A percentile compares a stretch with the other conserved stretches of the same genome.
phyloP scores from a whole-genome alignment of 1,140 invertebrate species.

The Drosophila asahinai region DNA sequence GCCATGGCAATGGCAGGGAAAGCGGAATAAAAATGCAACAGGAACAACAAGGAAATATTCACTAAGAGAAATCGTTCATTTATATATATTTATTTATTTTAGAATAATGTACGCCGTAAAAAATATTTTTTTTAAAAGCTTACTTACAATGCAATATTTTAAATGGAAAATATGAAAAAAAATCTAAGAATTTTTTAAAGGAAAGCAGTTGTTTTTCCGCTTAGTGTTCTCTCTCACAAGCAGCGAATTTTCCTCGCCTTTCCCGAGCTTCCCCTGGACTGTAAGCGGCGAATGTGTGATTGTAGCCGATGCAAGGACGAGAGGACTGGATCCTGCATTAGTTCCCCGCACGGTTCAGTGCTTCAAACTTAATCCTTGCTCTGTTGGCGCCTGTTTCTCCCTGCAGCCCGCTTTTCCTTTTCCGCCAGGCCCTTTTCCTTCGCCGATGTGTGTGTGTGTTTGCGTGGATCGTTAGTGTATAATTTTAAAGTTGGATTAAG shows the following conservation, averaged over 20 bases:
- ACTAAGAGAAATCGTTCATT: slow-evolving; percentile 2
- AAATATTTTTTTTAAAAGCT: no score
- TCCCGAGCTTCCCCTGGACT: slow-evolving; percentile 11
- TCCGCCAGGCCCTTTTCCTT: neutral
- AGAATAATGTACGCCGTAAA: no score
- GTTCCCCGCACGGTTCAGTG: slow-evolving; percentile 75
- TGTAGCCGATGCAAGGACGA: slow-evolving; percentile 78
- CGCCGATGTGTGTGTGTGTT: slow-evolving; percentile 4
- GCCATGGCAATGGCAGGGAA: slow-evolving; percentile 6
- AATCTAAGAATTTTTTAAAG: neutral
- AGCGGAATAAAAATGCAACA: slow-evolving; percentile 18
- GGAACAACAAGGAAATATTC: slow-evolving; percentile 16
- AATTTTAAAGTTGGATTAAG: slow-evolving; percentile 84
- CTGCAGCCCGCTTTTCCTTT: slow-evolving; percentile 19
- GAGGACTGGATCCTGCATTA: slow-evolving; percentile 77
- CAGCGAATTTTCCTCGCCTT: slow-evolving; percentile 6
- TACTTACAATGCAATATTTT: no score
- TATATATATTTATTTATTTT: no score
- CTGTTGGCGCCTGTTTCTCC: slow-evolving; percentile 33
- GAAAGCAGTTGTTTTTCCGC: neutral
- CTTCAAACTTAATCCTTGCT: slow-evolving; percentile 81
- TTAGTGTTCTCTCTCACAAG: neutral
- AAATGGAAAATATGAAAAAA: no score
- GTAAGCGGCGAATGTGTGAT: slow-evolving; percentile 63
- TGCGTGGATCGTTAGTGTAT: slow-evolving; percentile 78